Conservation (phyloP, 2,797 vertebrate species). For the Pangasius krempfi region DNA sequence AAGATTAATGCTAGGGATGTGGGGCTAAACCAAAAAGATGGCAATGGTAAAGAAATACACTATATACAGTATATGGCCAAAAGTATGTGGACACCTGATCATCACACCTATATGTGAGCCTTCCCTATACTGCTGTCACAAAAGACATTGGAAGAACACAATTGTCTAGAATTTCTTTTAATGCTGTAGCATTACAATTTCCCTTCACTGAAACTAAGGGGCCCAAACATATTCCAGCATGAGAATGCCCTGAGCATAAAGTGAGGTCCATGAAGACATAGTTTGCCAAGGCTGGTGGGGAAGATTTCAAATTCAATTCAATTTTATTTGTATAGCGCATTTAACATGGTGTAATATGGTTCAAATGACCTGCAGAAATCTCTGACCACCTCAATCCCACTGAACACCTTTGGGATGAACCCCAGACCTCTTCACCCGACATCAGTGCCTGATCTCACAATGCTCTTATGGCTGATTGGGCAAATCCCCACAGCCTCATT, state of each 20-base stretch:
- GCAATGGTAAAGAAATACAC: background rate
- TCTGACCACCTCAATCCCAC: background rate
- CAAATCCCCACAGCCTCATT: background rate
- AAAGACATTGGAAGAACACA: background rate
- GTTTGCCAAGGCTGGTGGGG: background rate
- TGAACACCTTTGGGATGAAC: background rate
- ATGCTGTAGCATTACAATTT: background rate
- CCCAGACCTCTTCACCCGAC: background rate
- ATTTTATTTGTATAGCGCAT: too few species aligned
- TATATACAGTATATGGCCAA: background rate
- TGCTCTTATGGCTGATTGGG: background rate
- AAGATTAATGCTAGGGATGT: background rate
- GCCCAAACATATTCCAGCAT: background rate
- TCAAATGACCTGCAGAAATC: background rate
- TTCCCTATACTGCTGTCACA: background rate
- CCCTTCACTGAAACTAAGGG: background rate
- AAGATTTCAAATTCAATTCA: background rate
- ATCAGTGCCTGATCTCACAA: slow-evolving; percentile 5
- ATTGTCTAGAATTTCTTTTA: background rate
- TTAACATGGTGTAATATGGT: too few species aligned
- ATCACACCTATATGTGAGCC: background rate
- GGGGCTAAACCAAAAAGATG: background rate
- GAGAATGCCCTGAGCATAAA: background rate
- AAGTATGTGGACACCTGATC: background rate
- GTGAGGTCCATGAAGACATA: background rate